Conservation (phyloP, 2,888 invertebrate genomes). For the Phengaris alcon region DNA sequence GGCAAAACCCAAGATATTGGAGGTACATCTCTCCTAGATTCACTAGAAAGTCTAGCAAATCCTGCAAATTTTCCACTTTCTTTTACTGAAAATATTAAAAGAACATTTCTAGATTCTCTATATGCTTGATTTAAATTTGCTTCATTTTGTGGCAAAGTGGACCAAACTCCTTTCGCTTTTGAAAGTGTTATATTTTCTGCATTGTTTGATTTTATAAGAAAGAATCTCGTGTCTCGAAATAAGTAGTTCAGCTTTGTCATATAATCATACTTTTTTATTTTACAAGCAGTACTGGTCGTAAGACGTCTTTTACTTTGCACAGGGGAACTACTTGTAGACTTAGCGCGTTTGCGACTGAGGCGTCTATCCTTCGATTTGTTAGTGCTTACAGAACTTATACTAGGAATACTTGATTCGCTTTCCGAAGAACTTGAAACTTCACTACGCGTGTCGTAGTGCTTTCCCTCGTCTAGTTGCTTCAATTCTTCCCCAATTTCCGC, state of each 20-base stretch:
- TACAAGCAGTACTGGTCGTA: conserved; percentile 48
- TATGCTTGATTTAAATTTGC: conserved; percentile 96
- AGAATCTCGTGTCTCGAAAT: conserved; percentile 95
- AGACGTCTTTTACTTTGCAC: conserved; percentile 61
- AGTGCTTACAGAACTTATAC: conserved; percentile 87
- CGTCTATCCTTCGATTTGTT: conserved; percentile 82
- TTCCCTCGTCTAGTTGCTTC: conserved; percentile 86
- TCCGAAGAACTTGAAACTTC: conserved; percentile 92
- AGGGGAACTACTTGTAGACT: conserved; percentile 66
- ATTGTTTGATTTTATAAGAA: conserved; percentile 98
- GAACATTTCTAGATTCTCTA: conserved; percentile 94
- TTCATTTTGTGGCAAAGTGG: conserved; percentile 98
- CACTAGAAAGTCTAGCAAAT: conserved; percentile 93
- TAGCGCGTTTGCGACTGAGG: conserved; percentile 78
- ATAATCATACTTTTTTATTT: conserved; percentile 88
- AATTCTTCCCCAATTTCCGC: conserved; percentile 89
- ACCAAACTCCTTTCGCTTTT: conserved; percentile 98
- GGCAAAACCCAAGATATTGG: conserved; percentile 97
- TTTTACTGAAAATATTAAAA: conserved; percentile 97
- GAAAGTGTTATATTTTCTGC: conserved; percentile 96
- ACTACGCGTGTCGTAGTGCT: conserved; percentile 90
- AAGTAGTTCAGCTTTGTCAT: conserved; percentile 94
- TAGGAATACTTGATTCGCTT: conserved; percentile 84
- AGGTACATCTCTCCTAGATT: conserved; percentile 93
- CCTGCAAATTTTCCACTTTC: conserved; percentile 98